These are phyloP conservation scores for Tipula helvola DNA, from an alignment of 2,888 invertebrate species.

Conservation along the genomic window DNA sequence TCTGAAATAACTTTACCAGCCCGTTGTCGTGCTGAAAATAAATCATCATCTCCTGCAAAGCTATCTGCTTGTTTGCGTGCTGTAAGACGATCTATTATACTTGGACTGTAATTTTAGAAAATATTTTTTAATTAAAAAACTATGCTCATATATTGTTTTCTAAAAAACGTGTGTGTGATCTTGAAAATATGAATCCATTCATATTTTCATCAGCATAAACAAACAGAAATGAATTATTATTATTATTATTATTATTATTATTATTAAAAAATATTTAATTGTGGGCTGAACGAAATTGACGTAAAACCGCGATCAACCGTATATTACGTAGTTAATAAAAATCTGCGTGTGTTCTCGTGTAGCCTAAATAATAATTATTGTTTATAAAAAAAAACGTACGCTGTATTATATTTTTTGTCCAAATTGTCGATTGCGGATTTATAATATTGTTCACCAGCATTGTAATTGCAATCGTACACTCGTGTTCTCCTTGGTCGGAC, in stretches of 20 bases:
- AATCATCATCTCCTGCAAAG: slow-evolving; percentile 31
- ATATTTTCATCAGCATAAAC: background rate
- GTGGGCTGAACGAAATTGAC: background rate
- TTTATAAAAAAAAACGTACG: slow-evolving; percentile 26
- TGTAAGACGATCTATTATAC: background rate
- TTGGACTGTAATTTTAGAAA: background rate
- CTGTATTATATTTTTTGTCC: slow-evolving; percentile 53
- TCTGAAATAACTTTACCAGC: slow-evolving; percentile 39
- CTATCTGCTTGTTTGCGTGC: slow-evolving; percentile 14
- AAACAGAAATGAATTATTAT: background rate
- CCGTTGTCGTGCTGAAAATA: slow-evolving; percentile 39
- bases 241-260: background rate
- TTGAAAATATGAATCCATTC: background rate
- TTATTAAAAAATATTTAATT: background rate
- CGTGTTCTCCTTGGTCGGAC: slow-evolving; percentile 48
- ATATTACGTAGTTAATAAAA: background rate
- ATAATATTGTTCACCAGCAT: slow-evolving; percentile 74
- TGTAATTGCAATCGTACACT: slow-evolving; percentile 76
- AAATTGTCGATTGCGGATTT: slow-evolving; percentile 61
- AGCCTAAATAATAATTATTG: background rate
- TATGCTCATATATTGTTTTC: background rate
- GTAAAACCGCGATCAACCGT: background rate
- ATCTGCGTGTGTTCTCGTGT: background rate
- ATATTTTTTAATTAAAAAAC: background rate
- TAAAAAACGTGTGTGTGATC: background rate